Conservation (phyloP, 2,888 invertebrate genomes). For the Drosophila koepferae region DNA sequence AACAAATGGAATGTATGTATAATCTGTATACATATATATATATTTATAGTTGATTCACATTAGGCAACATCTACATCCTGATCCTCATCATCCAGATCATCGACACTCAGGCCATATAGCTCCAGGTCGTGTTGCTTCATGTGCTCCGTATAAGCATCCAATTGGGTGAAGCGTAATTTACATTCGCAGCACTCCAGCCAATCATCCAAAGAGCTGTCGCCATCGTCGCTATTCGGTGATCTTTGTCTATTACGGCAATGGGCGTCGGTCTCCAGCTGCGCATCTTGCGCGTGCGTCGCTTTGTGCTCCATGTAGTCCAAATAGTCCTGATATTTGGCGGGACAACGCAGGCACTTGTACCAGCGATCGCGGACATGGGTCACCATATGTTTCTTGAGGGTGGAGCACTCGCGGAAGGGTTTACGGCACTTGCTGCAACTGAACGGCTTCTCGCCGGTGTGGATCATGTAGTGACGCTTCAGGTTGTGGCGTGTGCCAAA, state of each 20-base stretch:
- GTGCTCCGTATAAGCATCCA: conserved; percentile 82
- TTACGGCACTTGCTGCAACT: conserved; percentile 83
- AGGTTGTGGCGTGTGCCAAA: conserved; percentile 85
- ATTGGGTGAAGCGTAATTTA: conserved; percentile 78
- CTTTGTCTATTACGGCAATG: conserved; percentile 31
- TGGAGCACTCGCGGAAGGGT: conserved; percentile 84
- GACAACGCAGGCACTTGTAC: conserved; percentile 83
- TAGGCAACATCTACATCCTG: conserved; percentile 70
- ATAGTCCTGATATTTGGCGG: conserved; percentile 82
- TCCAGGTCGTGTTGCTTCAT: conserved; percentile 80
- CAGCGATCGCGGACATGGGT: conserved; percentile 83
- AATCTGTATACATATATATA: neutral
- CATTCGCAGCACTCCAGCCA: conserved; percentile 84
- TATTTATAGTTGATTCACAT: neutral
- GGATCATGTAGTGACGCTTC: conserved; percentile 85
- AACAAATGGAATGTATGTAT: conserved; percentile 6
- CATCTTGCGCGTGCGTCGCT: conserved; percentile 58
- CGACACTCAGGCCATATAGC: conserved; percentile 62
- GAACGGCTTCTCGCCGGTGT: conserved; percentile 84
- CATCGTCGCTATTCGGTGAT: conserved; percentile 72
- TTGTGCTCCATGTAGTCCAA: conserved; percentile 82
- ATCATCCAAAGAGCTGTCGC: conserved; percentile 72
- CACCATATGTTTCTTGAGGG: conserved; percentile 84
- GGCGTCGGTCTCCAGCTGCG: conserved; percentile 27
- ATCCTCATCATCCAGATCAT: conserved; percentile 64